These are phyloP conservation scores for Zoanthus sansibaricus DNA, from an alignment of 92 coral and sea anemone species.

Conservation along the genomic window DNA sequence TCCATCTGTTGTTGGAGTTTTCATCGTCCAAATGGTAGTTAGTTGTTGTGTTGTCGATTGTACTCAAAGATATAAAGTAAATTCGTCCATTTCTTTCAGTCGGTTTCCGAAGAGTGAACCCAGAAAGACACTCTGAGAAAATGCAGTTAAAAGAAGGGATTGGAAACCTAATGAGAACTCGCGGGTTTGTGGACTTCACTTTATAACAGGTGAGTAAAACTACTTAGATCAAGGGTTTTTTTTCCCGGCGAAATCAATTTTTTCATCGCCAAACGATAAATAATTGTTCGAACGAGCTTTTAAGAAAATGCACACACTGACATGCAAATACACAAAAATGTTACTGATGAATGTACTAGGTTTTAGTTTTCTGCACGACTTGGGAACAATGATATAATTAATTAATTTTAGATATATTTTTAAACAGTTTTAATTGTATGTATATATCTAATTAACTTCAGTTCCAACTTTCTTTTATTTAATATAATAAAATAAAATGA, in stretches of 20 bases:
- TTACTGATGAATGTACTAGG: no score
- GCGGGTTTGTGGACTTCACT: conserved; percentile 25
- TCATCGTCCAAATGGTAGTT: conserved; percentile 15
- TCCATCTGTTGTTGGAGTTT: conserved; percentile 20
- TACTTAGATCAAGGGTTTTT: neutral
- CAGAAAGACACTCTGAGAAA: neutral
- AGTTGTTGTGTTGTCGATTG: conserved; percentile 20
- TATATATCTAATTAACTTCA: no score
- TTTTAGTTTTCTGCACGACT: no score
- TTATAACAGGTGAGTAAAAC: conserved; percentile 16
- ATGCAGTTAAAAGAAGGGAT: neutral
- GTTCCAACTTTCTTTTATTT: no score
- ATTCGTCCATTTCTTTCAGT: neutral
- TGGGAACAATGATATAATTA: no score
- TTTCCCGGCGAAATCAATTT: conserved; percentile 13
- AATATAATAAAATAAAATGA: neutral
- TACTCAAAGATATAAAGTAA: neutral
- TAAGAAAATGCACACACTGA: conserved; percentile 11
- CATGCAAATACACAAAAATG: neutral
- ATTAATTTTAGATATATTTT: no score
- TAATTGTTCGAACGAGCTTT: conserved; percentile 11
- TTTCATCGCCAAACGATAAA: conserved; percentile 9
- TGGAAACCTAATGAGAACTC: conserved; percentile 1
- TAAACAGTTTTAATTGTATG: no score
- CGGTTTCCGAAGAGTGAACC: conserved; percentile 7